phyloP scores from a whole-genome alignment of 2,888 invertebrate species.

The Oxyteleia sp. region DNA sequence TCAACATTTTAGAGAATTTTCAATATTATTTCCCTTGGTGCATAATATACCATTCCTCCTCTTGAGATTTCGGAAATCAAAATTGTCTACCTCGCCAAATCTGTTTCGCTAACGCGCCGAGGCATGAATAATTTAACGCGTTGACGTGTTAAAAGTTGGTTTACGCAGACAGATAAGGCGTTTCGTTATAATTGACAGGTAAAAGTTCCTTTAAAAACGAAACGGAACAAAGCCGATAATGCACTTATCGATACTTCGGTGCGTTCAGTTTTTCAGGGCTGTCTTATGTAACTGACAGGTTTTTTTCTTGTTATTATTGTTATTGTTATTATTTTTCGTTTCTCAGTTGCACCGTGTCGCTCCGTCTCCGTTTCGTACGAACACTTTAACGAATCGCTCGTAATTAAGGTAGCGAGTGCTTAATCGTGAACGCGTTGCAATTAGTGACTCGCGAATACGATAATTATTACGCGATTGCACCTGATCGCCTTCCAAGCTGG shows the following conservation, averaged over 20 bases:
- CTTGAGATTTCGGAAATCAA: slow-evolving; percentile 11
- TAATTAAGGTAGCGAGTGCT: slow-evolving; percentile 73
- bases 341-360: slow-evolving; percentile 16
- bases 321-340: slow-evolving; percentile 38
- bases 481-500: slow-evolving; percentile 62
- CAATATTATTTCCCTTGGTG: too few relatives aligned
- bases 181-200: slow-evolving; percentile 64
- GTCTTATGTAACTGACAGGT: slow-evolving; percentile 70
- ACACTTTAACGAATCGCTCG: slow-evolving; percentile 73
- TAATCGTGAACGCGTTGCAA: slow-evolving; percentile 74
- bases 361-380: slow-evolving; percentile 50
- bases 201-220: slow-evolving; percentile 71
- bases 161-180: slow-evolving; percentile 65
- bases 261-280: slow-evolving; percentile 72
- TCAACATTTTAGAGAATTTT: too few relatives aligned
- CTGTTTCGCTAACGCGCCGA: not conserved
- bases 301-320: slow-evolving; percentile 43
- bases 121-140: slow-evolving; percentile 27
- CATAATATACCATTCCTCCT: too few relatives aligned
- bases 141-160: slow-evolving; percentile 51
- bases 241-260: slow-evolving; percentile 68
- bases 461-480: slow-evolving; percentile 75
- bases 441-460: slow-evolving; percentile 75
- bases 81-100: slow-evolving; percentile 6
- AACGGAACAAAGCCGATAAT: slow-evolving; percentile 67